Evolutionary conservation across 2,113 vertebrate genomes (phyloP).

Genomic region (Aepyceros melampus): DNA sequence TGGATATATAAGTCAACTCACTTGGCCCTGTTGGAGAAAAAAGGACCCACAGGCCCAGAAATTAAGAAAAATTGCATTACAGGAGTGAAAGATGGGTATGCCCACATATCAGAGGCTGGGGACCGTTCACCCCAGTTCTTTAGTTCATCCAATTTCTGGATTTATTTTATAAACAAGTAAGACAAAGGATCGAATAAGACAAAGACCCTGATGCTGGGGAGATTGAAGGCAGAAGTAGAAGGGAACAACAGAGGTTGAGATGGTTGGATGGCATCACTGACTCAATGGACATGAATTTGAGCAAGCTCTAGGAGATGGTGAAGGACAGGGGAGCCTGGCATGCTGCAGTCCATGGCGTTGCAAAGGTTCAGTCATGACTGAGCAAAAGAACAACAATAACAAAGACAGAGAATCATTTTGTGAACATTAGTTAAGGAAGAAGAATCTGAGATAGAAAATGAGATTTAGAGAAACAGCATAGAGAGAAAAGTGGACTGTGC

Average conservation of each 20-base stretch:
- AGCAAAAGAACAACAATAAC: background rate
- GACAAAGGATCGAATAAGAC: background rate
- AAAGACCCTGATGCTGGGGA: background rate
- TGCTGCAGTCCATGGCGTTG: background rate
- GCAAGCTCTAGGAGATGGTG: background rate
- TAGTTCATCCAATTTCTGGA: background rate
- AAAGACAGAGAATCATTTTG: background rate
- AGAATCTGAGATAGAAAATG: background rate
- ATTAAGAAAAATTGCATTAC: background rate
- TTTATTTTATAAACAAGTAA: background rate
- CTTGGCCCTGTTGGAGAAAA: background rate
- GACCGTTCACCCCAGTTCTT: accelerated
- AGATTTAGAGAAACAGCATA: background rate
- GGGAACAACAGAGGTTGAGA: background rate
- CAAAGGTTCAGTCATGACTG: background rate
- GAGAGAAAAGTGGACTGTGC: background rate
- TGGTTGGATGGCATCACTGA: background rate
- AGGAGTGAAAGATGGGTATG: background rate
- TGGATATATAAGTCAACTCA: background rate
- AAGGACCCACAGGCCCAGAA: background rate
- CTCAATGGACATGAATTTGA: background rate
- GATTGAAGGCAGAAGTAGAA: background rate
- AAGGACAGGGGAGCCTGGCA: background rate
- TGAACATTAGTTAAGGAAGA: background rate
- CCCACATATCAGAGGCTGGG: background rate